phyloP scores from a whole-genome alignment of 2,888 invertebrate species.

The Timema cristinae region DNA sequence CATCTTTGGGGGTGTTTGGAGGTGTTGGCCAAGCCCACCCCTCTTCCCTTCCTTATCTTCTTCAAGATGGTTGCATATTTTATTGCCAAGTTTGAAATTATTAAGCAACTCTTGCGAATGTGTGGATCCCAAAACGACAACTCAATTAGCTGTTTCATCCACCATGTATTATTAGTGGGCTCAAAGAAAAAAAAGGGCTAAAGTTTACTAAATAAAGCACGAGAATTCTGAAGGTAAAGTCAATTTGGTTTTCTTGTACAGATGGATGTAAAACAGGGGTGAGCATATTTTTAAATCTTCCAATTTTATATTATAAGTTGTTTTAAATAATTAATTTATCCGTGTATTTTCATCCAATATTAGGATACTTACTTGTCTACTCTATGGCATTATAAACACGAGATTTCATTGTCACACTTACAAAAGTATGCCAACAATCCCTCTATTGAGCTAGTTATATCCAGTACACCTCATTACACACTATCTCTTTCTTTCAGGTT shows the following conservation, averaged over 20 bases:
- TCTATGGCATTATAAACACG: too few species aligned
- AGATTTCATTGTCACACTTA: too few species aligned
- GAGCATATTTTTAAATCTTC: too few species aligned
- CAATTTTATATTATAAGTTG: too few species aligned
- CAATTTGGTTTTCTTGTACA: constrained; percentile 10
- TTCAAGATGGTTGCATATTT: constrained; percentile 30
- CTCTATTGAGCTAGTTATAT: too few species aligned
- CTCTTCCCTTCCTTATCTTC: background rate
- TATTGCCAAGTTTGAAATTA: constrained; percentile 28
- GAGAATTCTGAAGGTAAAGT: constrained; percentile 16
- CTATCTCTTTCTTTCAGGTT: too few species aligned
- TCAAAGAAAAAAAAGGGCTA: constrained; percentile 16
- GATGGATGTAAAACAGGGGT: too few species aligned
- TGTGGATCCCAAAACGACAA: constrained; percentile 32
- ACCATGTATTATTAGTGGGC: constrained; percentile 30
- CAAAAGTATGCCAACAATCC: too few species aligned
- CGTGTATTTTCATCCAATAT: too few species aligned
- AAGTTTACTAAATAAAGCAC: constrained; percentile 27
- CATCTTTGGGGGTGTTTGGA: constrained; percentile 18
- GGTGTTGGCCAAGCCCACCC: constrained; percentile 23
- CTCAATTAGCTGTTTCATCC: constrained; percentile 34
- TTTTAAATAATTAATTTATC: too few species aligned
- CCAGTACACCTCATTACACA: too few species aligned
- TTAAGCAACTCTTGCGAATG: constrained; percentile 30
- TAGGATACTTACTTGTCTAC: too few species aligned